Base-by-base conservation (phyloP, 1,140 invertebrate genomes). In the Microplitis demolitor region DNA sequence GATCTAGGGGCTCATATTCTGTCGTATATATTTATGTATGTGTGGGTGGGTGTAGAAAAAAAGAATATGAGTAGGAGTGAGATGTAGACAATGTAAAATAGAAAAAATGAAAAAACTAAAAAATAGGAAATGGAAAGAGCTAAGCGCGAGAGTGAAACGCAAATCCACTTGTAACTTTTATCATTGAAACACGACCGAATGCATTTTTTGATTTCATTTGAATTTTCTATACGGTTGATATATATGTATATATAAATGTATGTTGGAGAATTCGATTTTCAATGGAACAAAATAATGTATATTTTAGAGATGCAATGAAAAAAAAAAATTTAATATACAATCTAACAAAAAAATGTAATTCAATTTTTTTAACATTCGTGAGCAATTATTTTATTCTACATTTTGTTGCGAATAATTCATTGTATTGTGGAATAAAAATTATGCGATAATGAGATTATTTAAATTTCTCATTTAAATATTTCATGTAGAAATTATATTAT, bases 91-190 rank as follows among this genome's bases (percentile, higher is more conserved):
- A 37, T 16, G 60, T 11, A 8, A 9, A 64, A 71, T 64, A 39
- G 24, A 45, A 37, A 50, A 4, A 62, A 53, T 16, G 34, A 64
- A 60, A 16, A 54, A 4, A 37, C 8, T n/a, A 31, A 56, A 14
- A 34, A 33, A 45, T 34, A 9, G 53, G 16, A 58, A 13, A 67
- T 61, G 69, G 13, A 50, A 58, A 64, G 31, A 56, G 45, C 60
- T 63, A 61, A 66, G 14, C 58, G 60, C 31, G 45, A 50, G 70
- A 66, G 53, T 61, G 60, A 61, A 45, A 66, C 35, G 51, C 53
- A 66, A 71, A 71, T 71, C 69, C 62, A 62, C 62, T 66, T 71
- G 70, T 71, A 60, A 71, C 70, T 60, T 71, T 71, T 53, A 71
- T 39, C 62, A 58, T 62, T 53, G 16, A 45, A 45, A 64, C 69